phyloP scores from a whole-genome alignment of 2,797 vertebrate species.

The Anolis apletophallus region DNA sequence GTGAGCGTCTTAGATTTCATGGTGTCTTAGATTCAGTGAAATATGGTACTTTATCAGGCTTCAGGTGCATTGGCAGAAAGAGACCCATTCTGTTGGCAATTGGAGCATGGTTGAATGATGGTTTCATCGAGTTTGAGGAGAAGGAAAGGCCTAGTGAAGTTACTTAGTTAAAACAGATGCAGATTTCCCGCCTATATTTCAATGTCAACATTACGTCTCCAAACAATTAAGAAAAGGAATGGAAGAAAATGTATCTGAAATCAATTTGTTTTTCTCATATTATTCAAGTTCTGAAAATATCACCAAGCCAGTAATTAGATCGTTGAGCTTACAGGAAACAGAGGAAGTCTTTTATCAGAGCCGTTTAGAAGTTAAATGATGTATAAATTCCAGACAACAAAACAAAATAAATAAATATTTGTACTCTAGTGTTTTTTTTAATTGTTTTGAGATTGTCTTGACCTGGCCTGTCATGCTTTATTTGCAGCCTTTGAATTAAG shows the following conservation, averaged over 20 bases:
- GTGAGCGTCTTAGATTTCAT: too few relatives aligned
- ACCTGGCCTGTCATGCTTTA: constrained; percentile 7
- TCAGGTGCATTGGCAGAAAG: too few relatives aligned
- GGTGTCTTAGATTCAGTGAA: too few relatives aligned
- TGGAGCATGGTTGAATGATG: too few relatives aligned
- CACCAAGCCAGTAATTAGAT: constrained; percentile 41
- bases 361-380: constrained; percentile 48
- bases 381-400: constrained; percentile 29
- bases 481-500: constrained; percentile 34
- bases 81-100: too few relatives aligned
- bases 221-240: constrained; percentile 9
- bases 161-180: too few relatives aligned
- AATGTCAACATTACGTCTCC: neutral
- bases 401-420: constrained; percentile 29
- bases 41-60: neutral
- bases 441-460: constrained; percentile 28
- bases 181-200: neutral
- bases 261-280: constrained; percentile 37
- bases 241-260: constrained; percentile 52
- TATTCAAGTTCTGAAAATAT: constrained; percentile 14
- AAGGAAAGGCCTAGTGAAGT: too few relatives aligned
- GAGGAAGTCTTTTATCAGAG: constrained; percentile 31
- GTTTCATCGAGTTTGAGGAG: too few relatives aligned
- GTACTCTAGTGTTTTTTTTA: constrained; percentile 5
- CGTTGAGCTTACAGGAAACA: constrained; percentile 28